Conservation (phyloP, 2,888 invertebrate species). For the Helicoverpa assulta region DNA sequence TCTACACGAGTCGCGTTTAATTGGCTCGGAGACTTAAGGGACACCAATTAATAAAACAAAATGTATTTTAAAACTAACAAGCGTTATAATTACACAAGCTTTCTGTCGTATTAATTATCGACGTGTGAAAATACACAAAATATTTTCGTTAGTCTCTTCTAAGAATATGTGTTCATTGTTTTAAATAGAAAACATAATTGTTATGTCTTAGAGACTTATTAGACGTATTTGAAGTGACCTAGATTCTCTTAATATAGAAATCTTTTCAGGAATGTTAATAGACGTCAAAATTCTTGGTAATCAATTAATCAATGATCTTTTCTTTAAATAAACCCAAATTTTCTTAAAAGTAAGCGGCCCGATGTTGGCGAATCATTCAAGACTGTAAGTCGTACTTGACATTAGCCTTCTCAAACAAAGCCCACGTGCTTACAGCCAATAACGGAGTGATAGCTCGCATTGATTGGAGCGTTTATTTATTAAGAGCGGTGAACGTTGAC, state of each 20-base stretch:
- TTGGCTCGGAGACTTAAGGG: conserved; percentile 16
- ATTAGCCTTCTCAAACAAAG: conserved; percentile 47
- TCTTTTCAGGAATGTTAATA: too few species aligned
- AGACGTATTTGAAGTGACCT: too few species aligned
- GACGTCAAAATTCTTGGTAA: too few species aligned
- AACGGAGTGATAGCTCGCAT: conserved; percentile 30
- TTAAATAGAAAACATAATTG: too few species aligned
- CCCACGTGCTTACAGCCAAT: conserved; percentile 37
- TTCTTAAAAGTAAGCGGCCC: neutral
- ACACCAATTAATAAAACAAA: conserved; percentile 25
- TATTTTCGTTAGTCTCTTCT: too few species aligned
- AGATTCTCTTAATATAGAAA: too few species aligned
- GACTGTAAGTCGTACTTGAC: conserved; percentile 25
- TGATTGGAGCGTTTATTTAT: conserved; percentile 53
- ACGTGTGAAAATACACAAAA: too few species aligned
- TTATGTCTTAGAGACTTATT: too few species aligned
- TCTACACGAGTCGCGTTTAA: neutral
- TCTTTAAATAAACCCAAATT: neutral
- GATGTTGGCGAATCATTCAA: conserved; percentile 28
- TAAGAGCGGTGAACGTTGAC: conserved; percentile 70
- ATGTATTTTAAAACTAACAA: conserved; percentile 24
- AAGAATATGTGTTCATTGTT: too few species aligned
- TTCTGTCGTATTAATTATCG: neutral
- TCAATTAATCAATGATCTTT: too few species aligned
- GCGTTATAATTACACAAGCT: neutral